A percentile compares a stretch with the other conserved stretches of the same genome.
Conservation (phyloP, 2,113 vertebrate species). For the Empidonax alnorum region DNA sequence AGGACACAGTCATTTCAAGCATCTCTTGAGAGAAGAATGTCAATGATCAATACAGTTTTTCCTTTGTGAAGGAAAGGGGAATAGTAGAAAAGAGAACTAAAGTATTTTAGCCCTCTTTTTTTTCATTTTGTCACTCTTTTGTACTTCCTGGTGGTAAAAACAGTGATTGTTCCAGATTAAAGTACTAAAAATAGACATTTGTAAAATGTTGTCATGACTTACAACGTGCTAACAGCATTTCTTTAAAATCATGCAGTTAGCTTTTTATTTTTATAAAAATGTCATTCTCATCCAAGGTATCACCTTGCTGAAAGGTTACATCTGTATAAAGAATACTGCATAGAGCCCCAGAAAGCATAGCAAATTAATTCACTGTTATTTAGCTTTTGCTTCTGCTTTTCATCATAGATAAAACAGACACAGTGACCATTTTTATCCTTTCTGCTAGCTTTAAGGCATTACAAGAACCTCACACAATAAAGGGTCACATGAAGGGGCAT, state of each 20-base stretch:
- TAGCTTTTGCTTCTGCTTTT: constrained; percentile 2
- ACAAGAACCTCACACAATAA: neutral
- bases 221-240: neutral
- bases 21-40: constrained; percentile 44
- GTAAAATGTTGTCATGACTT: neutral
- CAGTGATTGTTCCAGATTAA: neutral
- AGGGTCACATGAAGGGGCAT: neutral
- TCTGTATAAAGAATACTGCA: neutral
- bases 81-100: neutral
- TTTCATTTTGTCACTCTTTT: constrained; percentile 1
- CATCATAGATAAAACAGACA: neutral
- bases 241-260: neutral
- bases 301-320: neutral
- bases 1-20: constrained; percentile 1
- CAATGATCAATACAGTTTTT: neutral
- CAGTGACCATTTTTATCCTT: neutral
- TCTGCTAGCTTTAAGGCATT: neutral
- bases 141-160: neutral
- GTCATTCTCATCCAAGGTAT: neutral
- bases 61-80: neutral
- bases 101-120: neutral
- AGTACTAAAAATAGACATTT: constrained; percentile 11
- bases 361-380: neutral
- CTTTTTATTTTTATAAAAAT: neutral
- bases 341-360: neutral